phyloP scores from a whole-genome alignment of 2,797 vertebrate species.

The Limnodromus scolopaceus region DNA sequence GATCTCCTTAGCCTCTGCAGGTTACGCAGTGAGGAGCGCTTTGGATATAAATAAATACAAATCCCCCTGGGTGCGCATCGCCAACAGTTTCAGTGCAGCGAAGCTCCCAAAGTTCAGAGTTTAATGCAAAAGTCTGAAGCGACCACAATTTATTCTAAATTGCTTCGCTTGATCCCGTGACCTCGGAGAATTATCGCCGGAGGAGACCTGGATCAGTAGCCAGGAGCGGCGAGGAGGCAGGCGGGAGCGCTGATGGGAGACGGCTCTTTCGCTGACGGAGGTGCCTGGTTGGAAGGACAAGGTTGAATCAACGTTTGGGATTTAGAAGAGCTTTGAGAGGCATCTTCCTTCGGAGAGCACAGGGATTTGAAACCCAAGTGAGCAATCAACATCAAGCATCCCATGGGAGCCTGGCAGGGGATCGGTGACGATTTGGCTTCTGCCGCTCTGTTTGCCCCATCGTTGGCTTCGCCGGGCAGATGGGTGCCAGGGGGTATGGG shows the following conservation, averaged over 20 bases:
- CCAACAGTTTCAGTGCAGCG: neutral
- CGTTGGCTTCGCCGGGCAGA: rapidly evolving
- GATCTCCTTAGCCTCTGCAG: neutral
- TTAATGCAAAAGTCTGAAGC: conserved; percentile 58
- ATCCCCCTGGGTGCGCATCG: neutral
- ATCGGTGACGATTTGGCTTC: neutral
- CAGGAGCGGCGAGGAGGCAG: neutral
- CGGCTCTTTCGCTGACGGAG: neutral
- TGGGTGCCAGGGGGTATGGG: neutral
- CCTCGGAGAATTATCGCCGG: conserved; percentile 33
- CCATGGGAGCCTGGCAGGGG: rapidly evolving
- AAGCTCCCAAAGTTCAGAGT: conserved; percentile 52
- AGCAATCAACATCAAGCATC: neutral
- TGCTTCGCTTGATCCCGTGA: conserved; percentile 47
- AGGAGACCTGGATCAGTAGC: neutral
- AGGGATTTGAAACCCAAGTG: neutral
- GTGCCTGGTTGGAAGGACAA: neutral
- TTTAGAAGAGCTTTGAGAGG: neutral
- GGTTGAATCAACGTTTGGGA: rapidly evolving
- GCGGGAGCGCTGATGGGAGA: neutral
- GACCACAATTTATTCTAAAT: conserved; percentile 57
- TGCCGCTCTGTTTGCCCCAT: rapidly evolving
- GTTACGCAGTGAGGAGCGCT: neutral
- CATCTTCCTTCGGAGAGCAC: neutral
- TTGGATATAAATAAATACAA: conserved; percentile 41